Evolutionary conservation across 2,888 invertebrate species (phyloP), one percentile per base, ranked within the genome.

Genomic region (Eurytoma adleriae): DNA sequence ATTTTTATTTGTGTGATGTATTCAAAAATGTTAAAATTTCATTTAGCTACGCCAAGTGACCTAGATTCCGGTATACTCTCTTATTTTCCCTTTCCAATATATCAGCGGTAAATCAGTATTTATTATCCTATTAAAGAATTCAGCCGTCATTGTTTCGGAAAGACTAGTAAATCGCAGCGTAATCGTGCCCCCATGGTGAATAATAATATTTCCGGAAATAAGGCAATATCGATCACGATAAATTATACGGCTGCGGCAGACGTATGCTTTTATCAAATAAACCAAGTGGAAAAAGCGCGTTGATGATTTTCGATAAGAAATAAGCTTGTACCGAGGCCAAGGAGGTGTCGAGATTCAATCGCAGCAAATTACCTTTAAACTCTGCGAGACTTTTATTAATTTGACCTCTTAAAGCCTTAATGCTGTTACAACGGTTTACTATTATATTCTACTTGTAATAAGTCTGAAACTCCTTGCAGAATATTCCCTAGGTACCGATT

Each of bases 41-140:
- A 24, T 69, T 52, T 40, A 48, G 40, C 4, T 27, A 24, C 30
- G 77, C 77, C 77, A 77, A 77, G 56, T 64, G 62, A 77, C 77
- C 77, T 56, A 70, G 56, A 59, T 77, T 20, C 20, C 3, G n/a
- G n/a, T n/a, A n/a, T n/a, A 27, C 16, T 20, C 10, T 66, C n/a
- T 30, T 54, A 16, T 24, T 27, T 62, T 16, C 24, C n/a, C 14
- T 20, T n/a, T n/a, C 30, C 57, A 48, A 74, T 57, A 48, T 30
- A 30, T 30, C 30, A 30, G 30, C 30, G 30, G 30, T 30, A 5
- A 62, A 54, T 27, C 68, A 18, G 14, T 50, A 61, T 76, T 64
- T 68, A 76, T 61, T 2, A 52, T 61, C 59, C 50, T 18, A 75
- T 75, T 69, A 56, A 69, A 27, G 24, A 57, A 64, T 57, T 66